phyloP scores from a whole-genome alignment of 2,888 invertebrate species.

The Cryptophagus acutangulus region DNA sequence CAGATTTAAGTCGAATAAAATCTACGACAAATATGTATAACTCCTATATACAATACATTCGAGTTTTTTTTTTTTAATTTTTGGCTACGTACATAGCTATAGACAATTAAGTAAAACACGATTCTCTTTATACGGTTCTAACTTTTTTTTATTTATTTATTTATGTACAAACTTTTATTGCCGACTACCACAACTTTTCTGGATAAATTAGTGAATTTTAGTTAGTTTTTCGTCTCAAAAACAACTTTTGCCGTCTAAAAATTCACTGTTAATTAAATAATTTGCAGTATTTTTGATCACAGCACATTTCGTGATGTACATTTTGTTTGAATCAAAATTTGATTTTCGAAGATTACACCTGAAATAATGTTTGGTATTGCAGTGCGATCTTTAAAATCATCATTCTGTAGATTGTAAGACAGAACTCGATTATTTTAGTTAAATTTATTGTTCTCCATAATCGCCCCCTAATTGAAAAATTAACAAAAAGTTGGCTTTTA shows the following conservation, averaged over 20 bases:
- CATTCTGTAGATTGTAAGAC: no score
- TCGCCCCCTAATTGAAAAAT: no score
- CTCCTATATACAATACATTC: conserved; percentile 38
- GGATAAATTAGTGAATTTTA: no score
- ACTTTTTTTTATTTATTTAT: conserved; percentile 16
- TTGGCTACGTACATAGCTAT: conserved; percentile 38
- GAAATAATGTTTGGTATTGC: no score
- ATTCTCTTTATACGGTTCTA: conserved; percentile 15
- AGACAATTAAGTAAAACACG: conserved; percentile 37
- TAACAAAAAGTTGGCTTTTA: no score
- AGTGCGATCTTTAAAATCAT: no score
- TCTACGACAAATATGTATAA: conserved; percentile 32
- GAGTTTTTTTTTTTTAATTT: conserved; percentile 25
- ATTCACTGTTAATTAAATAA: not conserved
- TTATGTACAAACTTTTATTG: conserved; percentile 43
- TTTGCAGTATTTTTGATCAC: conserved; percentile 21
- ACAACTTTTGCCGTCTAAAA: no score
- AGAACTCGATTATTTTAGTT: no score
- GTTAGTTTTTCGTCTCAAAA: no score
- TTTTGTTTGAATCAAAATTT: conserved; percentile 19
- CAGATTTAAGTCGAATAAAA: conserved; percentile 32
- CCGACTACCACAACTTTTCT: conserved; percentile 30
- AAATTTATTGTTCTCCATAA: no score
- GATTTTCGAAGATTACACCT: not conserved
- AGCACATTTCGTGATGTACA: conserved; percentile 25